Base-by-base conservation (phyloP, 2,888 invertebrate species). In the Pachliopta kotzebuea region DNA sequence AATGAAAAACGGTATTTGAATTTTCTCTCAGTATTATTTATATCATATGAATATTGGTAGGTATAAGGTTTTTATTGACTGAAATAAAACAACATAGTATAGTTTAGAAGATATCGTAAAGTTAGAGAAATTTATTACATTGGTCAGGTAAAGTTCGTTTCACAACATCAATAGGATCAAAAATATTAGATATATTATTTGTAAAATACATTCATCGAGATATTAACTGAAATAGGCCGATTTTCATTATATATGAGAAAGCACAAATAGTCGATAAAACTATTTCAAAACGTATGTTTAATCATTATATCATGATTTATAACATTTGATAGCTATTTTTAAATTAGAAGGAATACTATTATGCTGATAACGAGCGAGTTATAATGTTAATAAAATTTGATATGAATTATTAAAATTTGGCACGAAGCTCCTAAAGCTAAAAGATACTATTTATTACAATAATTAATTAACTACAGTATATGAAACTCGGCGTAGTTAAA, bases 131-230 rank as follows among this genome's bases (percentile, higher is more conserved):
- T 45, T 60, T 49, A 52, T 58, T 54, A 49, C 14, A 65, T 65
- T 65, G 65, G 65, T 65, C 65, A 65, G 37, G 50, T 56, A 60
- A 45, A 55, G 58, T 62, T 63, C 60, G 56, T 57, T 45, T 65
- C 65, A 65, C 57, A 65, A 65, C 65, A 65, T 65, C 56, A 53
- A 61, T 54, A 54, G 21, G 23, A 31, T 61, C 31, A 62, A 61
- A 65, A 57, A 58, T 56, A 53, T 62, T 58, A 57, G 26, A 62
- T 58, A 56, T 60, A 62, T n/a, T 26, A 49, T 23, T 18, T 14
- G n/a, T n/a, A 31, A 55, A 56, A 45, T 59, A 60, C 60, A 64
- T 50, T 59, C 37, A 60, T 60, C 56, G 50, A 59, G 23, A 60
- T 53, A n/a, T 26, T n/a, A 49, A 31, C 17, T 63, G 21, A 37